phyloP scores from a whole-genome alignment of 2,888 invertebrate genomes.

The Eupithecia centaureata region DNA sequence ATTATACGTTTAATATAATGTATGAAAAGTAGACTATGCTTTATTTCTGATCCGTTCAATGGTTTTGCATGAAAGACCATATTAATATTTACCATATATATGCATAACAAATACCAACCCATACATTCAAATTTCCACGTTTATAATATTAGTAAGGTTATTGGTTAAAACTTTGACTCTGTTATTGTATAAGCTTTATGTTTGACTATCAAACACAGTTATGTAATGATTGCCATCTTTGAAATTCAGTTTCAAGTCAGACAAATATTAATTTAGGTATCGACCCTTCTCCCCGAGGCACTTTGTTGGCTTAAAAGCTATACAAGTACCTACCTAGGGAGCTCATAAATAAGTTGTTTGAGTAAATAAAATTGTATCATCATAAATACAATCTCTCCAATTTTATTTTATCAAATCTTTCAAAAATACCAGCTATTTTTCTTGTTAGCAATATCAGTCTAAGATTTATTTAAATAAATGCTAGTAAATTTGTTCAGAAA shows the following conservation, averaged over 20 bases:
- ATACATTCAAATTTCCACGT: too few relatives aligned
- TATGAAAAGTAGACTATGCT: too few relatives aligned
- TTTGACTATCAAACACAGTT: constrained; percentile 1
- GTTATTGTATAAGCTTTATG: background rate
- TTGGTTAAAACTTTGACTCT: background rate
- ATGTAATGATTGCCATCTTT: background rate
- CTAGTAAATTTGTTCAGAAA: constrained; percentile 37
- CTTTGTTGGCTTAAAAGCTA: background rate
- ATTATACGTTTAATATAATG: too few relatives aligned
- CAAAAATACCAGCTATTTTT: background rate
- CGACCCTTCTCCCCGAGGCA: background rate
- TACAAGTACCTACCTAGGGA: background rate
- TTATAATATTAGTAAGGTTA: too few relatives aligned
- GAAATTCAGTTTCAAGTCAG: background rate
- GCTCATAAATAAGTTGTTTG: background rate
- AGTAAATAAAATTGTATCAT: background rate
- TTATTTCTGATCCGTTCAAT: too few relatives aligned
- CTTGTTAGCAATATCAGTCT: background rate
- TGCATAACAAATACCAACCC: too few relatives aligned
- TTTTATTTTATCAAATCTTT: background rate
- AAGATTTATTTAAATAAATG: background rate
- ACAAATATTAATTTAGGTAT: background rate
- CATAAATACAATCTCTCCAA: background rate
- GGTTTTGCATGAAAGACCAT: too few relatives aligned
- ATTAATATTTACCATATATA: too few relatives aligned